These are phyloP conservation scores for Drosophila arawakana DNA, from an alignment of 1,140 invertebrate genomes.

Conservation along the genomic window DNA sequence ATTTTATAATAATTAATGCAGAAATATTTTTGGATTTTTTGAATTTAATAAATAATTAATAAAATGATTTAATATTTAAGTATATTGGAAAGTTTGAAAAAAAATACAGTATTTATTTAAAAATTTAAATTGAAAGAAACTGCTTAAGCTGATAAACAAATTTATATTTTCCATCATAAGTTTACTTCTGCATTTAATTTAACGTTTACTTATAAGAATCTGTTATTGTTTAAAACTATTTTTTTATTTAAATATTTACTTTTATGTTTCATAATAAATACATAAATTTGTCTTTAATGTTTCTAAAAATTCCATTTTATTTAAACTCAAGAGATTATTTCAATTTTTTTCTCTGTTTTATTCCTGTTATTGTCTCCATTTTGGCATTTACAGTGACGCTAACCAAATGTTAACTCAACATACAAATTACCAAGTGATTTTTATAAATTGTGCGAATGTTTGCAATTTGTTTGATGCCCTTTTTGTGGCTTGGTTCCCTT, in stretches of 20 bases:
- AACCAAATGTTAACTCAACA: slow-evolving; percentile 26
- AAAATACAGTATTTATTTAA: too few species aligned
- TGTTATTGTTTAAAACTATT: too few species aligned
- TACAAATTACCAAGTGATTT: slow-evolving; percentile 33
- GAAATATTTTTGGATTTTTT: not conserved
- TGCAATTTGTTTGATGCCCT: slow-evolving; percentile 18
- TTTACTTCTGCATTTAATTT: too few species aligned
- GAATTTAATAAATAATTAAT: not conserved
- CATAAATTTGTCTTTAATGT: too few species aligned
- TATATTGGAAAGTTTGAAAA: too few species aligned
- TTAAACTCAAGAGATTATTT: not conserved
- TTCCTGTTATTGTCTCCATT: not conserved
- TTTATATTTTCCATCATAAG: too few species aligned
- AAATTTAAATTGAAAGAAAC: too few species aligned
- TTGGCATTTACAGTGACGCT: not conserved
- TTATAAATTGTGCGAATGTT: slow-evolving; percentile 39
- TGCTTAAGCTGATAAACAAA: too few species aligned
- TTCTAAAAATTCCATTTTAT: not conserved
- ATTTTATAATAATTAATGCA: not conserved
- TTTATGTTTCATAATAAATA: too few species aligned
- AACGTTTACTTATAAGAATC: too few species aligned
- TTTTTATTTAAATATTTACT: too few species aligned
- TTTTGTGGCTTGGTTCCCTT: not conserved
- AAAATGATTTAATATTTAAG: not conserved
- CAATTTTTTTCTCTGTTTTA: not conserved